phyloP scores from a whole-genome alignment of 2,888 invertebrate species.

The Heliconius ismenius region DNA sequence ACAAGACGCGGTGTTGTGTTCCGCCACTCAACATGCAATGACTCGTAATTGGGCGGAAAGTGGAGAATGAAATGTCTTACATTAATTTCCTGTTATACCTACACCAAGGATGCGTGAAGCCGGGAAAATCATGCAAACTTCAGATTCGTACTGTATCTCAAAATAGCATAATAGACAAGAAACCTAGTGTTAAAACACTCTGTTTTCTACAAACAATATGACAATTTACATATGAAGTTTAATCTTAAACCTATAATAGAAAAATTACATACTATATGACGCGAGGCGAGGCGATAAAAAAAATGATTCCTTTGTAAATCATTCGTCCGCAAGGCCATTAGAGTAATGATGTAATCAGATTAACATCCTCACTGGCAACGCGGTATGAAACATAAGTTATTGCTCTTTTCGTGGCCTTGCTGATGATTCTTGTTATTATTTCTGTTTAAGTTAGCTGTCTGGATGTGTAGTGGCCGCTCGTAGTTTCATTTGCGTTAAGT shows the following conservation, averaged over 20 bases:
- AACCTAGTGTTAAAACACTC: background rate
- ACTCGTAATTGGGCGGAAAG: too few species aligned
- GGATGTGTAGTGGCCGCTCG: too few species aligned
- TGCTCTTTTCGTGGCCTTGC: constrained; percentile 24
- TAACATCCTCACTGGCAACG: background rate
- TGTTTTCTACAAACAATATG: background rate
- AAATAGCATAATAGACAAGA: background rate
- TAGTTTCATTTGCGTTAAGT: too few species aligned
- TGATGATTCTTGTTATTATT: constrained; percentile 2
- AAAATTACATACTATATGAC: background rate
- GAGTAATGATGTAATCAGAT: constrained; percentile 23
- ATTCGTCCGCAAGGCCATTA: constrained; percentile 21
- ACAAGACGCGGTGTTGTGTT: too few species aligned
- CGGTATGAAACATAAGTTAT: constrained; percentile 15
- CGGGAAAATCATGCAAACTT: too few species aligned
- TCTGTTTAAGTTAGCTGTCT: background rate
- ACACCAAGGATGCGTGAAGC: too few species aligned
- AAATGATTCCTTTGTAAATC: constrained; percentile 10
- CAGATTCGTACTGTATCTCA: background rate
- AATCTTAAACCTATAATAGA: background rate
- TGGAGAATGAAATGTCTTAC: too few species aligned
- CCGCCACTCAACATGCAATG: too few species aligned
- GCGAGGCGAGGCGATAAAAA: background rate
- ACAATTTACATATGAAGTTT: background rate
- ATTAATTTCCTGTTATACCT: too few species aligned